These are phyloP conservation scores for Drosophila parthenogenetica DNA, from an alignment of 2,888 invertebrate species.

Conservation along the genomic window DNA sequence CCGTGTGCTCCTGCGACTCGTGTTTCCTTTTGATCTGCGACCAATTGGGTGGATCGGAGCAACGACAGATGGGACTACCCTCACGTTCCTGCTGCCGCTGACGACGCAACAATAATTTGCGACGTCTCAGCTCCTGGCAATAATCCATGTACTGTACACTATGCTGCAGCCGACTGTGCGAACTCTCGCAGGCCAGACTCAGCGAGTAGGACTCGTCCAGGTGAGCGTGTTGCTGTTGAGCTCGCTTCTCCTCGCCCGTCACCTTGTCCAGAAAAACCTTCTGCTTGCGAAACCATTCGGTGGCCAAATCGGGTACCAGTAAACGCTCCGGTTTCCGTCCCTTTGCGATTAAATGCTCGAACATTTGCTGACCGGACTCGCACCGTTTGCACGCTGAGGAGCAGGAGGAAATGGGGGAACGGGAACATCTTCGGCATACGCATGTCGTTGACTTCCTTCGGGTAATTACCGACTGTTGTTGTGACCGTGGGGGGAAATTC, in stretches of 20 bases:
- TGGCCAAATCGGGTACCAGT: conserved; percentile 69
- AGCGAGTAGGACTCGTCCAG: neutral
- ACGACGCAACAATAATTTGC: conserved; percentile 16
- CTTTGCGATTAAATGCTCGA: conserved; percentile 43
- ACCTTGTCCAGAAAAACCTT: conserved; percentile 56
- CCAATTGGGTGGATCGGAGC: conserved; percentile 16
- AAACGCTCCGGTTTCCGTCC: conserved; percentile 44
- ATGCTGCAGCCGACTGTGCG: conserved; percentile 16
- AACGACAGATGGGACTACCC: conserved; percentile 8
- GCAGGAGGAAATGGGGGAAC: neutral
- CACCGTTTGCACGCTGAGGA: neutral
- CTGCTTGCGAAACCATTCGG: conserved; percentile 73
- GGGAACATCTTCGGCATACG: conserved; percentile 15
- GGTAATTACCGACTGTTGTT: neutral
- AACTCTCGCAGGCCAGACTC: conserved; percentile 5
- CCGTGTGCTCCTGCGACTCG: neutral
- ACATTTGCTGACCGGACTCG: conserved; percentile 21
- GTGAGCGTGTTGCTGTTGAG: neutral
- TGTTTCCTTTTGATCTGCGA: neutral
- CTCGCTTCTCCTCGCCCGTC: conserved; percentile 22
- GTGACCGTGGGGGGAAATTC: conserved; percentile 52
- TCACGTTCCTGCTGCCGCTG: conserved; percentile 31
- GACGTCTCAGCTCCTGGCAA: conserved; percentile 27
- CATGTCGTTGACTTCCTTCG: neutral
- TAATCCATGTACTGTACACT: conserved; percentile 40